A percentile compares a stretch with the other conserved stretches of the same genome.
Conservation (phyloP, 2,113 vertebrate genomes). For the Xiphorhynchus elegans region DNA sequence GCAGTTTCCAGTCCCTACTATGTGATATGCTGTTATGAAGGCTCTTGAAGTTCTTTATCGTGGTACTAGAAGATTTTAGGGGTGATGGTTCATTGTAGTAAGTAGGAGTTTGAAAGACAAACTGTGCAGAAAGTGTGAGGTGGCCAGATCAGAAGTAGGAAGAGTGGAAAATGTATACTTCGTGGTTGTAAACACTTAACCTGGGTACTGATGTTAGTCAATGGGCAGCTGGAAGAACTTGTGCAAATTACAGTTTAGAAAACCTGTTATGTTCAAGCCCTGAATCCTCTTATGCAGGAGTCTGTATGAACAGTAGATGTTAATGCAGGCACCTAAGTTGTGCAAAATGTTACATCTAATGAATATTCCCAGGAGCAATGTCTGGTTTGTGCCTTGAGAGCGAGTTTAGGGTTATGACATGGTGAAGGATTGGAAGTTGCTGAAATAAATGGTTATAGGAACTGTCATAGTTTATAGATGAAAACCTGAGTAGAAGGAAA, state of each 20-base stretch:
- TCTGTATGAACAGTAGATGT: not conserved
- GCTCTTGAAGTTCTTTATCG: not conserved
- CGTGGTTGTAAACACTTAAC: not conserved
- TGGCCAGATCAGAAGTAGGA: not conserved
- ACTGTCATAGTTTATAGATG: not conserved
- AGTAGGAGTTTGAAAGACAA: not conserved
- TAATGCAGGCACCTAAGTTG: not conserved
- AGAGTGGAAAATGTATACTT: accelerated
- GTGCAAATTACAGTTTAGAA: not conserved
- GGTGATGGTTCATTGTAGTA: not conserved
- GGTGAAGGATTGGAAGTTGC: not conserved
- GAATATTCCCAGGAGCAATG: not conserved
- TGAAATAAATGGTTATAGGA: not conserved
- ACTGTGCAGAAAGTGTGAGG: not conserved
- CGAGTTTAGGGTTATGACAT: not conserved
- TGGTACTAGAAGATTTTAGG: not conserved
- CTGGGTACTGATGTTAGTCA: not conserved
- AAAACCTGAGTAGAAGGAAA: not conserved
- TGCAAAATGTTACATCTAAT: not conserved
- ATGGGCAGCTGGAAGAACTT: not conserved
- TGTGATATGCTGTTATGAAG: not conserved
- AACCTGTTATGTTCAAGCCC: accelerated
- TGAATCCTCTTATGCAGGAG: not conserved
- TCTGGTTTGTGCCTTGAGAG: not conserved
- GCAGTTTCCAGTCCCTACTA: not conserved